Percentiles rank a stretch among this genome's conserved stretches.
These are phyloP conservation scores for Phengaris arion DNA, from an alignment of 2,888 invertebrate species.

Conservation along the genomic window DNA sequence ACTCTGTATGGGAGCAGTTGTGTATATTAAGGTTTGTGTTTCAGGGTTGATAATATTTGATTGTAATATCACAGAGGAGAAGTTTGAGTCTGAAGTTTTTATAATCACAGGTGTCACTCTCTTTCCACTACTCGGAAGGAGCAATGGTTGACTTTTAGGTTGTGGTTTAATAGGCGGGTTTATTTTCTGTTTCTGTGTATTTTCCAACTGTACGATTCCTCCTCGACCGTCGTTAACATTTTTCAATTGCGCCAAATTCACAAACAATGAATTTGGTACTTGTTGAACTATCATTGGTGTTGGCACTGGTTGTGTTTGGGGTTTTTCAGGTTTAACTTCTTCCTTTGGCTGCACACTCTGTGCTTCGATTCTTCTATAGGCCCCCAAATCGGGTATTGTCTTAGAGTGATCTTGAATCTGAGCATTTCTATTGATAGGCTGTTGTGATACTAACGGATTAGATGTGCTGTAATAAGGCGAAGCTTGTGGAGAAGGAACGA, in stretches of 20 bases:
- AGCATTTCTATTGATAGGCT: conserved; percentile 52
- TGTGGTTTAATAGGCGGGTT: conserved; percentile 51
- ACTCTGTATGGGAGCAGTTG: conserved; percentile 71
- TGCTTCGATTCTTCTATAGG: conserved; percentile 57
- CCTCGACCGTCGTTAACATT: conserved; percentile 56
- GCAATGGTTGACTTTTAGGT: conserved; percentile 54
- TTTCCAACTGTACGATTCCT: conserved; percentile 57
- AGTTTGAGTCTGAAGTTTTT: conserved; percentile 67
- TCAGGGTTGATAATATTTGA: conserved; percentile 80
- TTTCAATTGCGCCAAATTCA: conserved; percentile 63
- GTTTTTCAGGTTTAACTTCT: conserved; percentile 52
- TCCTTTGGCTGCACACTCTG: conserved; percentile 53
- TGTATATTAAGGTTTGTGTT: conserved; percentile 72
- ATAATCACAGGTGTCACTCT: conserved; percentile 64
- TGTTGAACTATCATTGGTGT: conserved; percentile 68
- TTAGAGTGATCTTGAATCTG: conserved; percentile 50
- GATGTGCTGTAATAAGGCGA: conserved; percentile 56
- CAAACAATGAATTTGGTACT: conserved; percentile 66
- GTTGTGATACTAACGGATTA: conserved; percentile 68
- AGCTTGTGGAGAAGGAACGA: conserved; percentile 53
- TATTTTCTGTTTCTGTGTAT: conserved; percentile 51
- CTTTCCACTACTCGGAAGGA: conserved; percentile 65
- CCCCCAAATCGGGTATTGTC: conserved; percentile 56
- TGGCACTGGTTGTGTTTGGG: conserved; percentile 54
- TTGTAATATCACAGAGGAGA: conserved; percentile 82